These are phyloP conservation scores for Lemur catta DNA, from an alignment of 2,797 vertebrate species.

Conservation along the genomic window DNA sequence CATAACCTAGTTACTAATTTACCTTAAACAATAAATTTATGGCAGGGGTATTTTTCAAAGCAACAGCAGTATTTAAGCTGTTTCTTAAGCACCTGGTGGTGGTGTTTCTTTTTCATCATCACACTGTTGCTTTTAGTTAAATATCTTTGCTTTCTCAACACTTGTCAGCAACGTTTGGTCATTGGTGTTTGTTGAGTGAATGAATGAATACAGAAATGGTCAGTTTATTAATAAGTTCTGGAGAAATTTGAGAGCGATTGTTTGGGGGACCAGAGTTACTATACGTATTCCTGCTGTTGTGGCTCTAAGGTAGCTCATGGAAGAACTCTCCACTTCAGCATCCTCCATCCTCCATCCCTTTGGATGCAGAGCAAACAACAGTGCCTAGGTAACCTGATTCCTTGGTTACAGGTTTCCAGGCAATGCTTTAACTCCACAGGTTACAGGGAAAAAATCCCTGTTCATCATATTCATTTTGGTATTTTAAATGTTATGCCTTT, in stretches of 20 bases:
- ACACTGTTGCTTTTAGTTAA: background rate
- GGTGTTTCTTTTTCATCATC: background rate
- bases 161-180: background rate
- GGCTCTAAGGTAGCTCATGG: background rate
- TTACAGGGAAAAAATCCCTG: background rate
- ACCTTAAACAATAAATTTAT: background rate
- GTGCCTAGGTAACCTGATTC: background rate
- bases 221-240: background rate
- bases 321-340: background rate
- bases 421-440: background rate
- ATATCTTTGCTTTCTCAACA: background rate
- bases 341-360: background rate
- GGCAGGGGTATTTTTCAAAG: background rate
- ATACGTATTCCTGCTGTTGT: background rate
- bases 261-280: background rate
- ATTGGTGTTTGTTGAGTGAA: background rate
- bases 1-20: background rate
- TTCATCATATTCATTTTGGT: background rate
- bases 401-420: background rate
- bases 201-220: background rate
- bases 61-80: background rate
- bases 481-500: background rate
- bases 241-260: background rate
- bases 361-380: background rate
- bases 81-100: background rate